These are phyloP conservation scores for Shargacucullia verbasci DNA, from an alignment of 2,888 invertebrate species.

Conservation along the genomic window DNA sequence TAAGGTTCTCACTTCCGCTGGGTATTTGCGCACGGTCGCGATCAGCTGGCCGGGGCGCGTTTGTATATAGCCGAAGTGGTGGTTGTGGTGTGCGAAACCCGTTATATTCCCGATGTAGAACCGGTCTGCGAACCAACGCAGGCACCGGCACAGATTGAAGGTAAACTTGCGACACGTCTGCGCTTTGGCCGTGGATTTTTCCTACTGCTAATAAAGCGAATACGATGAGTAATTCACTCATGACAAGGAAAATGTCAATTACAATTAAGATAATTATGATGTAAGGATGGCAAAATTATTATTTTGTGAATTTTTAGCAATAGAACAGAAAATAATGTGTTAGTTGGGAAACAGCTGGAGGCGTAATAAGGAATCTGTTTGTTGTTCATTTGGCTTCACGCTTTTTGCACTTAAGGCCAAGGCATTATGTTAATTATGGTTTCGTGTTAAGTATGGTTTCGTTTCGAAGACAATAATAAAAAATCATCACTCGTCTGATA, in stretches of 20 bases:
- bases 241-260: slow-evolving; percentile 51
- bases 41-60: slow-evolving; percentile 42
- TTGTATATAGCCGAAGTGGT: slow-evolving; percentile 43
- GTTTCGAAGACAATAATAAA: slow-evolving; percentile 27
- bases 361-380: slow-evolving; percentile 70
- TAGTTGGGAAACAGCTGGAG: slow-evolving; percentile 69
- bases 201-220: slow-evolving; percentile 62
- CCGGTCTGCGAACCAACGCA: slow-evolving; percentile 41
- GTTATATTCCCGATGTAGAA: slow-evolving; percentile 35
- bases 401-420: slow-evolving; percentile 77
- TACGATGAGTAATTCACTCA: slow-evolving; percentile 67
- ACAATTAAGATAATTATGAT: slow-evolving; percentile 6
- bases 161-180: slow-evolving; percentile 54
- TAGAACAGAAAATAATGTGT: slow-evolving; percentile 59
- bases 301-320: slow-evolving; percentile 40
- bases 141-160: slow-evolving; percentile 36
- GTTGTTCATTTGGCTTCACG: slow-evolving; percentile 68
- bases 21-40: slow-evolving; percentile 23
- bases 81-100: slow-evolving; percentile 27
- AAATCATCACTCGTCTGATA: slow-evolving; percentile 32
- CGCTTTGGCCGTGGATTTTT: slow-evolving; percentile 64
- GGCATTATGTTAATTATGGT: slow-evolving; percentile 50
- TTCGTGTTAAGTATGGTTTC: slow-evolving; percentile 51
- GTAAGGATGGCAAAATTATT: slow-evolving; percentile 11
- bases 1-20: slow-evolving; percentile 35